Percentiles rank a stretch among this genome's conserved stretches.
Evolutionary conservation across 1,140 invertebrate species (phyloP).

Genomic region (Ganaspis sp.): DNA sequence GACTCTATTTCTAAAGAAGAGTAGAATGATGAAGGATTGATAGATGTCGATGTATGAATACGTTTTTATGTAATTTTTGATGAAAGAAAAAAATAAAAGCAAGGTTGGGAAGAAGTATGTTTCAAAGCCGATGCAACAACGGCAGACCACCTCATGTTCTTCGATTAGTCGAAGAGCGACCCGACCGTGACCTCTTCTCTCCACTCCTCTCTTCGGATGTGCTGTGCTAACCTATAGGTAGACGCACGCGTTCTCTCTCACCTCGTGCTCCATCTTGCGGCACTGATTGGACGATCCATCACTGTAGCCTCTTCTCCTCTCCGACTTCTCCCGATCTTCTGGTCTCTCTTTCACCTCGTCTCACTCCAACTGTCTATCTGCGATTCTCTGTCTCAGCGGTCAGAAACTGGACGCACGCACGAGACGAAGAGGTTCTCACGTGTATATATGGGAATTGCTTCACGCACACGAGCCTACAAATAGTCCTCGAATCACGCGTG

Average conservation of each 20-base stretch:
- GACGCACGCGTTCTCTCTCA: constrained; percentile 57
- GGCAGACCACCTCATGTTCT: constrained; percentile 68
- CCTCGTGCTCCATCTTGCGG: constrained; percentile 75
- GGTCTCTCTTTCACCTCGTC: constrained; percentile 47
- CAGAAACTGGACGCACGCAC: constrained; percentile 26
- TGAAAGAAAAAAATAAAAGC: background rate
- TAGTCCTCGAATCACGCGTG: constrained; percentile 16
- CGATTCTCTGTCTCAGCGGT: constrained; percentile 17
- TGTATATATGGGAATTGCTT: constrained; percentile 19
- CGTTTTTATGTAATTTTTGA: too few species aligned
- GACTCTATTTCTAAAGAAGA: too few species aligned
- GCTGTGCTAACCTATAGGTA: constrained; percentile 64
- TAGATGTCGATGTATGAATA: too few species aligned
- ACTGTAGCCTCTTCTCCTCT: constrained; percentile 63
- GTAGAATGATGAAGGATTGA: too few species aligned
- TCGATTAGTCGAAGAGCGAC: constrained; percentile 76
- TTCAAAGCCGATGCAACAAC: constrained; percentile 57
- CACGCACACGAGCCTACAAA: constrained; percentile 9
- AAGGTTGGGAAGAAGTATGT: constrained; percentile 44
- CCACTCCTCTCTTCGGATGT: constrained; percentile 50
- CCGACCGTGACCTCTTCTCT: constrained; percentile 74
- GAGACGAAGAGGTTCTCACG: background rate
- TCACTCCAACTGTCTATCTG: constrained; percentile 36
- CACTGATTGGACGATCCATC: constrained; percentile 79
- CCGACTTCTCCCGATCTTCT: constrained; percentile 54